Base-by-base conservation (phyloP, 2,113 vertebrate species). In the Cephalopterus ornatus region DNA sequence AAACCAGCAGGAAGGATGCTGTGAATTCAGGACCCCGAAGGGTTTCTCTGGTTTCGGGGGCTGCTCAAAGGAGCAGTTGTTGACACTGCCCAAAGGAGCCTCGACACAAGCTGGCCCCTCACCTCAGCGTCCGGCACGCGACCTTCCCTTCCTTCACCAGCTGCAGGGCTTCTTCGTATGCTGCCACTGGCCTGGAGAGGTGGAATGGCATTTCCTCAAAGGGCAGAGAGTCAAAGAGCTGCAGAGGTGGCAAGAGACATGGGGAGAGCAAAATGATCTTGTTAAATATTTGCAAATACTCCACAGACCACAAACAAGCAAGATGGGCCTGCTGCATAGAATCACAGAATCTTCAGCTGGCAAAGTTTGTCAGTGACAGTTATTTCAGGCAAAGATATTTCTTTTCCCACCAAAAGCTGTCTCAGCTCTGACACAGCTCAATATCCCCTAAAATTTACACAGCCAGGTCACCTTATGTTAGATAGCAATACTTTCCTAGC, bases 91-190 rank as follows among this genome's bases (percentile, higher is more conserved):
- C 68, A 58, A 62, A 63, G 23, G 30, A 81, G 13, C 59, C 62
- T 27, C 0, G 0, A 42, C 78, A 44, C 27, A 59, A 71, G 75
- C 52, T 82, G 50, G 37, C 35, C 53, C 66, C 20, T 98, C 97
- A 99, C 99, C 99, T 99, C 85, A 99, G 95, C 0, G 99, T 98
- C 91, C 99, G 98, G 95, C 98, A 99, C 0, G 93, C 72, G 9
- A 99, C 98, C 37, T 95, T 97, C 26, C 98, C 98, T 33, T 99
- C 98, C 49, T 97, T 98, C 63, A 98, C 99, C 62, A 99, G 88
- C 93, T 95, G 96, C 95, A 99, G 91, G 35, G 99, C 99, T 93
- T 99, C 99, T 92, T 99, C 99, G 1, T 99, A 99, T 5, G 99
- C 98, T 2, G 99, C 99, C 2, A 98, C 98, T 0, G 98, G 99